Base-by-base conservation (phyloP, 2,797 vertebrate species). In the Neoniphon sammara region DNA sequence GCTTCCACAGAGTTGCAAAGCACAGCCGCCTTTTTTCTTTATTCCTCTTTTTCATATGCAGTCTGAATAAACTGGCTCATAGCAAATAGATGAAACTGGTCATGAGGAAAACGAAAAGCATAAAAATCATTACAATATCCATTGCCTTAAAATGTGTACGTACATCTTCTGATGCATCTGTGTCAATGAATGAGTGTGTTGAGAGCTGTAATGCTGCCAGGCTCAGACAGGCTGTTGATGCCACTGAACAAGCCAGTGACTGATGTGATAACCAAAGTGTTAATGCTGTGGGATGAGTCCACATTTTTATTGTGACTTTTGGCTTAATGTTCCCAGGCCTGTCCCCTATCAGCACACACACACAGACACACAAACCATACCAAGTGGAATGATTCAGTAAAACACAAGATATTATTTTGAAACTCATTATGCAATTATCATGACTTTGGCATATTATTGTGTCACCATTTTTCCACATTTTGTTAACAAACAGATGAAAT, bases 191-290 rank as follows among this genome's bases (percentile, higher is more conserved):
- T 47, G 25, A 17, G 65, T 0, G 0, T 66, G 30, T 47, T 59
- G 21, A 70, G 53, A 70, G 67, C 31, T 7, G 20, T 66, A 36
- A 78, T 61, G 50, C 58, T 25, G 3, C 50, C 59, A 27, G 1
- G 63, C 73, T 73, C 42, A 44, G 60, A 47, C 18, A 21, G 42
- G 6, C 15, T n/a, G 39, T 71, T 66, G 75, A 63, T 34, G 59
- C 62, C 65, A 56, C 54, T 42, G 21, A 66, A 79, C 53, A 66
- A 57, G 42, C 56, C 53, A 8, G 55, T 47, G 50, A 59, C 49
- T 56, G 70, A 85, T 73, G 46, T 57, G 69, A 57, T 82, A 67
- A 73, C 50, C 31, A 27, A 17, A 21, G 70, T 77, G 87, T 70
- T 69, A 77, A 78, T 71, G 55, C 59, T 27, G 11, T 4, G 21